Base-by-base conservation (phyloP, 2,797 vertebrate genomes). In the Pyrocephalus nanus region DNA sequence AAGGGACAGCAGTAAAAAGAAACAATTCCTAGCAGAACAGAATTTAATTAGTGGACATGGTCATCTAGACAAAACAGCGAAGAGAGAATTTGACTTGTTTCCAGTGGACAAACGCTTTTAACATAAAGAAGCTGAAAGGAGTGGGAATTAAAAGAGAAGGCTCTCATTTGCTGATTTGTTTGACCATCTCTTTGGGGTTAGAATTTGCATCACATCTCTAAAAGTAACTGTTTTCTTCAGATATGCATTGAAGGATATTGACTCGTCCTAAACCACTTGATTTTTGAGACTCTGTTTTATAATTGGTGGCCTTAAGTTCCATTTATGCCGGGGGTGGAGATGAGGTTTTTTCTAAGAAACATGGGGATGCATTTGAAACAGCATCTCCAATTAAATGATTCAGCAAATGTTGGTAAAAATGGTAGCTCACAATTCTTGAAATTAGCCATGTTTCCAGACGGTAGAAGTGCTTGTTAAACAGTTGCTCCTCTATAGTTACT, bases 301-400 rank as follows among this genome's bases (percentile, higher is more conserved):
- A 94, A 88, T 51, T 78, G 58, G 89, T 95, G 96, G 91, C 97
- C 96, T 97, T 91, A 95, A 36, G 48, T 93, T 93, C 77, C 79
- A 65, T 96, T 70, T 96, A 42, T 91, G 67, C 22, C 20, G 38
- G 76, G 25, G 34, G 38, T 47, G 42, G 61, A 75, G 34, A 73
- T 51, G 6, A 51, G 1, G 1, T 12, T 84, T 86, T 86, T 93
- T 65, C 9, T 61, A 53, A 78, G 40, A 67, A 90, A 78, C 34
- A 61, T 8, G 20, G 32, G 32, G 89, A 81, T 92, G 60, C 32
- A 76, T 84, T 85, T 91, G 67, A 73, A 91, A 84, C 76, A 61
- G 57, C 77, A 82, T 88, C 69, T 95, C 70, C 60, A 80, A 55
- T 11, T 78, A 65, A 77, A 36, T 82, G 77, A 29, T 78, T 93